A percentile compares a stretch with the other conserved stretches of the same genome.
These are phyloP conservation scores for Mormyrops boulengeri DNA, from an alignment of 2,797 vertebrate genomes.

Conservation along the genomic window DNA sequence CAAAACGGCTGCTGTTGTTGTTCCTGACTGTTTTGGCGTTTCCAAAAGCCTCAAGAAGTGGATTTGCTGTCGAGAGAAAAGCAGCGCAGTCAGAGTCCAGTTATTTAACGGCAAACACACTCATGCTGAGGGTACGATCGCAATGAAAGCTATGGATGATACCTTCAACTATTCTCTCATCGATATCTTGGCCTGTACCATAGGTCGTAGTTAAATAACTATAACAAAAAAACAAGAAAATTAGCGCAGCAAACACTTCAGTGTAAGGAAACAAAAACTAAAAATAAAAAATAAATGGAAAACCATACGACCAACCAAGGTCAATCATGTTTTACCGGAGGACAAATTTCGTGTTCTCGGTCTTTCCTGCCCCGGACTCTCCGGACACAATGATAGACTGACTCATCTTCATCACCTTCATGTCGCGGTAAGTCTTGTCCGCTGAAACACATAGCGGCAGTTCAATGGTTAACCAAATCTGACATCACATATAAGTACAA, in stretches of 20 bases:
- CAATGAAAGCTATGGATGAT: background rate
- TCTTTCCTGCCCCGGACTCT: constrained; percentile 84
- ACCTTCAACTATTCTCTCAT: constrained; percentile 90
- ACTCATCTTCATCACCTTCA: constrained; percentile 84
- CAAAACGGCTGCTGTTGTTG: constrained; percentile 87
- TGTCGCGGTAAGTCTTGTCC: constrained; percentile 83
- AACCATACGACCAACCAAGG: background rate
- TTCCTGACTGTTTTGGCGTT: constrained; percentile 86
- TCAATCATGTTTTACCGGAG: constrained; percentile 57
- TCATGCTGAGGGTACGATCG: too few species aligned
- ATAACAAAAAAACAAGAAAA: constrained; percentile 9
- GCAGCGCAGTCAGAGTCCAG: background rate
- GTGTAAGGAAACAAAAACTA: too few species aligned
- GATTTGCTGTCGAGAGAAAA: constrained; percentile 64
- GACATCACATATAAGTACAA: background rate
- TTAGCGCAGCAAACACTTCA: constrained; percentile 29
- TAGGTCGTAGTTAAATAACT: constrained; percentile 83
- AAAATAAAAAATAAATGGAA: background rate
- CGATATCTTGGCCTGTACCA: constrained; percentile 81
- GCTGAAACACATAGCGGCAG: constrained; percentile 51
- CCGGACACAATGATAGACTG: constrained; percentile 85
- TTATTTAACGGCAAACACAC: background rate
- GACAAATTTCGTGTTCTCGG: constrained; percentile 87
- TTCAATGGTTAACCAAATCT: background rate
- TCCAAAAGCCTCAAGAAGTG: constrained; percentile 80